Percentiles rank a stretch among this genome's conserved stretches.
phyloP scores from a whole-genome alignment of 2,113 vertebrate genomes.

The Cettia cetti region DNA sequence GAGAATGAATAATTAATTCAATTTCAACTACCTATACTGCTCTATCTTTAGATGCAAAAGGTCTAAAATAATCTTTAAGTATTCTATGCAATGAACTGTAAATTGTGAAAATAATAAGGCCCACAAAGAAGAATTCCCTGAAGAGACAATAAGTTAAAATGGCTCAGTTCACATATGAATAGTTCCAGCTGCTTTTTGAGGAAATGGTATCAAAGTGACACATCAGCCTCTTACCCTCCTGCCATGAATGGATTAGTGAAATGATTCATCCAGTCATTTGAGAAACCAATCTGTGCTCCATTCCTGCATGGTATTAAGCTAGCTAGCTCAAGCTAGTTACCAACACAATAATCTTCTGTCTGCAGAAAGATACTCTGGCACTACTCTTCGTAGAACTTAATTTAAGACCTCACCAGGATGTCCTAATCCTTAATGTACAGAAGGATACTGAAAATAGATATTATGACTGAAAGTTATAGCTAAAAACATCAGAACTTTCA shows the following conservation, averaged over 20 bases:
- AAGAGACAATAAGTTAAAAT: not conserved
- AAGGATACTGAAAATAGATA: slow-evolving; percentile 9
- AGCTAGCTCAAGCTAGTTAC: slow-evolving; percentile 18
- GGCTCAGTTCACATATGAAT: not conserved
- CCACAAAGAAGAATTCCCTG: not conserved
- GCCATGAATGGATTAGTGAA: slow-evolving; percentile 37
- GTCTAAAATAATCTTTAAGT: not conserved
- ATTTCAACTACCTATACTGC: not conserved
- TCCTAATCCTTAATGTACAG: slow-evolving; percentile 2
- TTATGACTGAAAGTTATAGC: not conserved
- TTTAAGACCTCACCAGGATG: not conserved
- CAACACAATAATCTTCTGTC: slow-evolving; percentile 4
- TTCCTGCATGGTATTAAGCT: not conserved
- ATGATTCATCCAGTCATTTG: slow-evolving; percentile 31
- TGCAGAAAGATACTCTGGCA: not conserved
- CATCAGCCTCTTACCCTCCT: slow-evolving; percentile 31
- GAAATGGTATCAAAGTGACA: slow-evolving; percentile 33
- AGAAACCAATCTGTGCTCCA: slow-evolving; percentile 30
- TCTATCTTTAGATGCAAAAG: not conserved
- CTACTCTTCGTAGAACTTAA: not conserved
- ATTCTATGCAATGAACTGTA: not conserved
- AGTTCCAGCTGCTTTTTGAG: slow-evolving; percentile 31
- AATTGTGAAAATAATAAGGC: not conserved
- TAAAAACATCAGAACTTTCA: not conserved
- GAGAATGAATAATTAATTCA: not conserved